These are phyloP conservation scores for Tarsius wallacei DNA, from an alignment of 2,797 vertebrate species.

Conservation along the genomic window DNA sequence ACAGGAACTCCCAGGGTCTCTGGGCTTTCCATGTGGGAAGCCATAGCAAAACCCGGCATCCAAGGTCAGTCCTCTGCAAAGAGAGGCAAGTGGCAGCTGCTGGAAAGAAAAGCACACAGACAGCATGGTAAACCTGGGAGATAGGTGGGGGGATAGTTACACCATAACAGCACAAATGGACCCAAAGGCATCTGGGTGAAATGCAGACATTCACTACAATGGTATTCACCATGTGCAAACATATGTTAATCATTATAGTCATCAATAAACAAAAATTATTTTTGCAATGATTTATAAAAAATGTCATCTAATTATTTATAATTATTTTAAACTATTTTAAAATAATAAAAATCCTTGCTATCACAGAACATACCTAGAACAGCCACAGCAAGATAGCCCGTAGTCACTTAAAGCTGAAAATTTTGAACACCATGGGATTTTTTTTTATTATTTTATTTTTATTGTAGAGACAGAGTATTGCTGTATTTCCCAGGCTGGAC, in stretches of 20 bases:
- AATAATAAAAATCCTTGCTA: not conserved
- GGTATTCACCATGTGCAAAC: not conserved
- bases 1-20: too few species aligned
- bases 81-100: not conserved
- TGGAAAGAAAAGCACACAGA: not conserved
- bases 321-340: not conserved
- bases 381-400: not conserved
- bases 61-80: not conserved
- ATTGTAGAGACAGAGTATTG: too few species aligned
- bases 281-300: not conserved
- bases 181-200: not conserved
- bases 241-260: not conserved
- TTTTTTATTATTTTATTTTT: not conserved
- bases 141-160: not conserved
- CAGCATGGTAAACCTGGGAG: not conserved
- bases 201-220: not conserved
- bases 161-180: not conserved
- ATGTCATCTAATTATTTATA: not conserved
- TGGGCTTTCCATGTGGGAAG: not conserved
- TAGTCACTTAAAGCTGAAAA: not conserved
- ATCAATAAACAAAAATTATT: not conserved
- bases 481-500: too few species aligned
- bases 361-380: not conserved
- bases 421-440: not conserved
- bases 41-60: not conserved